A percentile compares a stretch with the other conserved stretches of the same genome.
phyloP scores from a whole-genome alignment of 1,140 invertebrate species.

The Drosophila nigromelanica region DNA sequence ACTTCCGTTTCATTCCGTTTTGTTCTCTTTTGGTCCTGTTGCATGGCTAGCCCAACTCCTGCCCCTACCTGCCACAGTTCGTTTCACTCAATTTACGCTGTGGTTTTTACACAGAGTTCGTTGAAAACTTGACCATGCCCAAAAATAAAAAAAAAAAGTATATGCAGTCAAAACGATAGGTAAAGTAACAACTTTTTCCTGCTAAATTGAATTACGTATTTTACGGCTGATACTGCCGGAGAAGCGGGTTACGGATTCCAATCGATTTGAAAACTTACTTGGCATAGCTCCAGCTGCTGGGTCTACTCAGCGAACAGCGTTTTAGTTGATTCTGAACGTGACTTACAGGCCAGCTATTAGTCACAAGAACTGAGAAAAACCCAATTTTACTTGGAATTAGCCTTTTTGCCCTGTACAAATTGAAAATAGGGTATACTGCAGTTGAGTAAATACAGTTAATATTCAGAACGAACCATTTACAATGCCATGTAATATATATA shows the following conservation, averaged over 20 bases:
- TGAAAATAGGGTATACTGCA: too few relatives aligned
- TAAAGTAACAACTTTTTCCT: constrained; percentile 37
- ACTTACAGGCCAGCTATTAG: too few relatives aligned
- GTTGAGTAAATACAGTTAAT: too few relatives aligned
- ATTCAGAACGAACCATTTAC: too few relatives aligned
- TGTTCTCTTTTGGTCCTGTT: constrained; percentile 34
- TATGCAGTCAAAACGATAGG: background rate
- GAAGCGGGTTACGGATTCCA: background rate
- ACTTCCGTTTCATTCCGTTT: constrained; percentile 18
- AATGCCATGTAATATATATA: too few relatives aligned
- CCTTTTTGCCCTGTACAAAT: too few relatives aligned
- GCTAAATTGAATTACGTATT: constrained; percentile 53
- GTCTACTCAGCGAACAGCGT: too few relatives aligned
- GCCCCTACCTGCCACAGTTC: background rate
- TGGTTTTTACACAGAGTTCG: constrained; percentile 41
- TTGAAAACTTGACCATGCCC: constrained; percentile 38
- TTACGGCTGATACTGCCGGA: background rate
- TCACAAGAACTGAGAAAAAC: too few relatives aligned
- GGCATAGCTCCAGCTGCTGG: too few relatives aligned
- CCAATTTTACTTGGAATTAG: too few relatives aligned
- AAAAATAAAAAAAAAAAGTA: constrained; percentile 1
- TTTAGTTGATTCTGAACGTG: too few relatives aligned
- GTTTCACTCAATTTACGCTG: constrained; percentile 65
- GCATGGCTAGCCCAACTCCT: constrained; percentile 18
- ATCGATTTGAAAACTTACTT: background rate